Conservation (phyloP, 2,888 invertebrate species). For the Gari tellinella region DNA sequence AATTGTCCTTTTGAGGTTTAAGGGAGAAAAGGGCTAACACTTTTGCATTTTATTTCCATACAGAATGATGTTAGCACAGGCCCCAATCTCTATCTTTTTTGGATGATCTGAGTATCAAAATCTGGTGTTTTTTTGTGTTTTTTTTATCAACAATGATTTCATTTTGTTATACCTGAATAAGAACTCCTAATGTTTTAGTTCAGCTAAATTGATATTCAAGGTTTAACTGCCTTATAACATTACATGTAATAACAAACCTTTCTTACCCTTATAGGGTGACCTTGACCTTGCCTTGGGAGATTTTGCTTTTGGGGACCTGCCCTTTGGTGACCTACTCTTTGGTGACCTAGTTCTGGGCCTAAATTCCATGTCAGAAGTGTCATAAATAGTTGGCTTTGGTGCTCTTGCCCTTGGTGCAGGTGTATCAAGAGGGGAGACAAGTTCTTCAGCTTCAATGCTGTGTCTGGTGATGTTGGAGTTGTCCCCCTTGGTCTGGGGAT, state of each 20-base stretch:
- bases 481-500: constrained; percentile 36
- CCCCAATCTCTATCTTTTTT: too few species aligned
- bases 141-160: too few species aligned
- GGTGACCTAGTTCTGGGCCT: constrained; percentile 40
- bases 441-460: constrained; percentile 55
- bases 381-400: constrained; percentile 73
- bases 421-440: constrained; percentile 75
- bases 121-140: too few species aligned
- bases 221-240: too few species aligned
- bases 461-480: constrained; percentile 52
- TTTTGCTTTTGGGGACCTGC: constrained; percentile 16
- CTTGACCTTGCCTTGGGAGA: constrained; percentile 46
- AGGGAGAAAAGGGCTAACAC: too few species aligned
- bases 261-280: constrained; percentile 46
- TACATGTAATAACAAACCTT: constrained; percentile 42
- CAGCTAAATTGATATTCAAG: too few species aligned
- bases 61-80: too few species aligned
- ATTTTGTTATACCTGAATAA: too few species aligned
- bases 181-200: too few species aligned
- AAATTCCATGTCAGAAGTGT: constrained; percentile 58
- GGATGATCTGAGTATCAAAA: too few species aligned
- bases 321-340: constrained; percentile 29
- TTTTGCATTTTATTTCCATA: too few species aligned
- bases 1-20: too few species aligned
- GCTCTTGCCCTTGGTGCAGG: constrained; percentile 78